A percentile compares a stretch with the other conserved stretches of the same genome.
Evolutionary conservation across 2,113 vertebrate species (phyloP).

Genomic region (Poeciliopsis retropinna): DNA sequence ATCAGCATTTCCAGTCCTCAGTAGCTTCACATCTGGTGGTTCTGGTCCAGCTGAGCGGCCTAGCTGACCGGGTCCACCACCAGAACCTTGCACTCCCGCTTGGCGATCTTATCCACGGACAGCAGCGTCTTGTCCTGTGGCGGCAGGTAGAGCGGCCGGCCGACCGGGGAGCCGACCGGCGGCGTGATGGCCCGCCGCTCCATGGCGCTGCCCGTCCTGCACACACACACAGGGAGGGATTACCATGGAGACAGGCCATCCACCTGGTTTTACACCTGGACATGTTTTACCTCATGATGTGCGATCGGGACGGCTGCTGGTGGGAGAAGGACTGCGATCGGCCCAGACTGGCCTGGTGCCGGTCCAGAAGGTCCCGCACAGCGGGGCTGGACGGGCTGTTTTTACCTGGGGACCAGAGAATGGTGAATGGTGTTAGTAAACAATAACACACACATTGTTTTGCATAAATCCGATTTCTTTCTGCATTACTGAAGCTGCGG

Average conservation of each 20-base stretch:
- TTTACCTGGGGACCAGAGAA: conserved; percentile 49
- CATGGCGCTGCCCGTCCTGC: conserved; percentile 93
- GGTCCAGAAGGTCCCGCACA: conserved; percentile 85
- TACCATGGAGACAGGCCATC: neutral
- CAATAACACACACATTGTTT: too few species aligned
- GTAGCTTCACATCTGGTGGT: neutral
- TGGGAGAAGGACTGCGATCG: conserved; percentile 95
- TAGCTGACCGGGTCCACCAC: conserved; percentile 85
- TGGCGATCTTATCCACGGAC: conserved; percentile 94
- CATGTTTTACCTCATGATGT: conserved; percentile 88
- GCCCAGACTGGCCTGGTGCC: conserved; percentile 84
- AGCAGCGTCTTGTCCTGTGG: conserved; percentile 86
- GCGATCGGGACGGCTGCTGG: conserved; percentile 91
- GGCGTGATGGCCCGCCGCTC: conserved; percentile 93
- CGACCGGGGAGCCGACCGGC: conserved; percentile 89
- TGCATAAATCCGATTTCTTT: too few species aligned
- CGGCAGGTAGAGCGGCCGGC: conserved; percentile 89
- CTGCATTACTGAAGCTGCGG: too few species aligned
- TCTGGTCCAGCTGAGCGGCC: neutral
- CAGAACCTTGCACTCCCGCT: conserved; percentile 93
- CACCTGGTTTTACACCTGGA: neutral
- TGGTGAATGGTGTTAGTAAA: too few species aligned
- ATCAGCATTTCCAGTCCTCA: neutral
- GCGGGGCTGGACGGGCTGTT: conserved; percentile 93
- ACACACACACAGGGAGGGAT: neutral